Base-by-base conservation (phyloP, 2,113 vertebrate genomes). In the Callaeas wilsoni region DNA sequence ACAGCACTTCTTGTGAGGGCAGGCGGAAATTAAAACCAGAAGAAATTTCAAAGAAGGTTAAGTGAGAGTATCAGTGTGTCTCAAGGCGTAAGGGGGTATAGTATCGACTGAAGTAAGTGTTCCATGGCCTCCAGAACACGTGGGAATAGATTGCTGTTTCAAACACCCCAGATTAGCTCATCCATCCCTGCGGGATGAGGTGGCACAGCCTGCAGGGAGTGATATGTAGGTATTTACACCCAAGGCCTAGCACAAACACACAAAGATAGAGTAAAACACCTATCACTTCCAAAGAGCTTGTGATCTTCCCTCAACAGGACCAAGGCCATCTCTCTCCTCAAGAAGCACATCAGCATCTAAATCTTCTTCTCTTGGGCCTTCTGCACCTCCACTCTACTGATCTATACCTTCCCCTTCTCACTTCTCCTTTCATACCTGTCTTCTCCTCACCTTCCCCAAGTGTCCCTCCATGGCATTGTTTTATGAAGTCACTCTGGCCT, bases 101-200 rank as follows among this genome's bases (percentile, higher is more conserved):
- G 8, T 53, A 49, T n/a, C 23, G 39, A 35, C 16, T 0, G 6
- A 82, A 7, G 17, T 29, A 60, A 89, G 9, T 10, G 16, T 18
- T 76, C 42, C 3, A 0, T 26, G n/a, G 14, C 11, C n/a, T 87
- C 13, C 27, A 67, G 82, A 27, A 50, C 7, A 47, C 0, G 0
- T 49, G 42, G 41, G 13, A 78, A 53, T 7, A 50, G 11, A n/a
- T 3, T 53, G 25, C 6, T 67, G 15, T 41, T 75, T 57, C 55
- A 47, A 64, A 79, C 0, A 2, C 6, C 15, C 27, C 10, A 16
- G 6, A 7, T 49, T 10, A 81, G 42, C 42, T n/a, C 30, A 64
- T 46, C 25, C 19, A 35, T 42, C 14, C 37, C 50, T 7, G 32
- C 4, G 30, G 70, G 39, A 63, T 4, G 6, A 37, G 9, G 12